Evolutionary conservation across 2,888 invertebrate genomes (phyloP), one percentile per base, ranked within the genome.

Genomic region (Cheilosia vernalis): DNA sequence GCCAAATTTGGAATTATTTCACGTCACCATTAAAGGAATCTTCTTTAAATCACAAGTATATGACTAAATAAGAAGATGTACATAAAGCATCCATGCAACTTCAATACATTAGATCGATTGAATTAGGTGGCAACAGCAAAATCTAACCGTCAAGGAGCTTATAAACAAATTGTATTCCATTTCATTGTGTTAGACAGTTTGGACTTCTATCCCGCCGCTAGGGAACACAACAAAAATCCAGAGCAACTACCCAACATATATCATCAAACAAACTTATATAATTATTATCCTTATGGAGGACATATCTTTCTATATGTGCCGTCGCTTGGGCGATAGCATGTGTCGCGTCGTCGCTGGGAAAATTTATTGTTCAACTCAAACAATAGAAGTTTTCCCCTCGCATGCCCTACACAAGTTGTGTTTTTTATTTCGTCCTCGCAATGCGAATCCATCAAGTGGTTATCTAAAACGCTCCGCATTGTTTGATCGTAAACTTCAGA

Each of bases 211-310:
- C 15, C 24, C 51, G 24, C 24, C 24, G 2, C n/a, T 47, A n/a
- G 44, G 17, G 17, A 47, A 51, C 21, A 5, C 2, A 13, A 15
- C 13, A 6, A 15, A 6, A 24, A 56, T 44, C n/a, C 47, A 63
- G 53, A 76, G 63, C 64, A 70, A 42, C 58, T 17, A 15, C 24
- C 17, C 17, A 17, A 37, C 64, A 70, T 82, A 70, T 60, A 82
- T 82, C 81, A 82, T 70, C 51, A 64, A 82, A 82, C 51, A 64
- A 82, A 82, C 81, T 82, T 82, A 70, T 77, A 60, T 82, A 76
- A 82, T 77, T 82, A 82, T 77, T 82, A 77, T 82, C 81, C 81
- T 70, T 82, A 19, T 44, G 37, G 51, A 77, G 66, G 81, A 77
- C 76, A 77, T 77, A 64, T 53, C 76, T 70, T 82, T 77, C 58